Conservation (phyloP, 2,888 invertebrate species). For the Colletes collaris region DNA sequence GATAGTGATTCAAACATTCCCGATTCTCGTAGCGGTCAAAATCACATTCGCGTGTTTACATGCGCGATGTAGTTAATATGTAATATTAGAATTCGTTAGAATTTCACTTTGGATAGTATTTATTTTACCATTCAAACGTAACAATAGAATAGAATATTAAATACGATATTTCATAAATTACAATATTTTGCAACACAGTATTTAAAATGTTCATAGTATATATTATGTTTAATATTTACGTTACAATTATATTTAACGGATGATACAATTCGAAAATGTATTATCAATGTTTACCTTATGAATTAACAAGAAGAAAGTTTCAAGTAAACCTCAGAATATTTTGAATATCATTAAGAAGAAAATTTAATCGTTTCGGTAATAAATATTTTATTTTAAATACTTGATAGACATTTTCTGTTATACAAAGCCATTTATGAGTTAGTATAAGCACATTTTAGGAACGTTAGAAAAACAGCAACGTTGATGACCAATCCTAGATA, state of each 20-base stretch:
- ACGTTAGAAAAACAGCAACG: slow-evolving; percentile 26
- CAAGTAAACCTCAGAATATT: too few relatives aligned
- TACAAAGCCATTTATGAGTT: background rate
- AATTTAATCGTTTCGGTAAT: background rate
- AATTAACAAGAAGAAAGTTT: too few relatives aligned
- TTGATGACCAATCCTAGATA: slow-evolving; percentile 39
- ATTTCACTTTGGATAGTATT: too few relatives aligned
- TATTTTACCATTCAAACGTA: background rate
- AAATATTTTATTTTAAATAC: background rate
- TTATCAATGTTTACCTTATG: too few relatives aligned
- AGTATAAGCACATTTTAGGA: slow-evolving; percentile 16
- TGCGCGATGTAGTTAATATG: background rate
- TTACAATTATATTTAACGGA: too few relatives aligned
- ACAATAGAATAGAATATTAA: background rate
- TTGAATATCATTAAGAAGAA: too few relatives aligned
- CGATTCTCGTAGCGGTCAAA: slow-evolving; percentile 15
- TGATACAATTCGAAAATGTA: too few relatives aligned
- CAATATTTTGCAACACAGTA: too few relatives aligned
- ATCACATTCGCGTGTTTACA: slow-evolving; percentile 24
- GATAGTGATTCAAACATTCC: background rate
- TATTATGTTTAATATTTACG: too few relatives aligned
- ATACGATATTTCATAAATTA: background rate
- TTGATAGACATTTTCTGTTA: background rate
- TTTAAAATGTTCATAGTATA: too few relatives aligned
- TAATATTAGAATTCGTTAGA: background rate